These are phyloP conservation scores for Hyposoter dolosus DNA, from an alignment of 2,888 invertebrate species.

Conservation along the genomic window DNA sequence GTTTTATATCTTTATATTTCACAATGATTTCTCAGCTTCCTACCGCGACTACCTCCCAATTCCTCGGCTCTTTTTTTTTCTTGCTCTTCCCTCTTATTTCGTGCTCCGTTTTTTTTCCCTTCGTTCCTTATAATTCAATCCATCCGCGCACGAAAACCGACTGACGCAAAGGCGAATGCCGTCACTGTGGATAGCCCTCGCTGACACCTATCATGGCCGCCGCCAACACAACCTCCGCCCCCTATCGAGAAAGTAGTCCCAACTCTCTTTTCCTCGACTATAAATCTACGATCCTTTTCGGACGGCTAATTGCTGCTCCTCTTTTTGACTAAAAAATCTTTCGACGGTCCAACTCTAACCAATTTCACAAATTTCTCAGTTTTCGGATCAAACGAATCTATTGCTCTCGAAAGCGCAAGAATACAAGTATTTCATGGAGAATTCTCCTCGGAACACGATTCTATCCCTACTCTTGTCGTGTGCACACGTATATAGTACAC, in stretches of 20 bases:
- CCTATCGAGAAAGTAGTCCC: constrained; percentile 74
- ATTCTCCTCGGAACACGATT: constrained; percentile 37
- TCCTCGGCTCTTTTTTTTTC: constrained; percentile 8
- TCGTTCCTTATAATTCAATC: constrained; percentile 69
- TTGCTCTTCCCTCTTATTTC: constrained; percentile 43
- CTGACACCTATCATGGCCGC: constrained; percentile 85
- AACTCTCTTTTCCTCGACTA: not conserved
- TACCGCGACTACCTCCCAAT: constrained; percentile 30
- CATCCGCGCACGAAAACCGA: constrained; percentile 75
- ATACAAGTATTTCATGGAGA: constrained; percentile 72
- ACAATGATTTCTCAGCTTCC: constrained; percentile 21
- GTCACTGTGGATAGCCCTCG: constrained; percentile 79
- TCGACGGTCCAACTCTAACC: not conserved
- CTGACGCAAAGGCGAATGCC: constrained; percentile 81
- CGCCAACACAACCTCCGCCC: constrained; percentile 77
- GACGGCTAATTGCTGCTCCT: not conserved
- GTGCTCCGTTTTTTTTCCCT: constrained; percentile 37
- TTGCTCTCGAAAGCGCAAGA: constrained; percentile 71
- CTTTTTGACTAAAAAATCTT: not conserved
- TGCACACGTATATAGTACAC: constrained; percentile 44
- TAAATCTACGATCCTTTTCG: constrained; percentile 14
- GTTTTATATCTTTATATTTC: constrained; percentile 48
- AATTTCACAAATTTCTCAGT: not conserved
- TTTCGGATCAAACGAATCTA: not conserved
- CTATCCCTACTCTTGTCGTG: constrained; percentile 22